Base-by-base conservation (phyloP, 2,888 invertebrate genomes). In the Drosophila anomelani region DNA sequence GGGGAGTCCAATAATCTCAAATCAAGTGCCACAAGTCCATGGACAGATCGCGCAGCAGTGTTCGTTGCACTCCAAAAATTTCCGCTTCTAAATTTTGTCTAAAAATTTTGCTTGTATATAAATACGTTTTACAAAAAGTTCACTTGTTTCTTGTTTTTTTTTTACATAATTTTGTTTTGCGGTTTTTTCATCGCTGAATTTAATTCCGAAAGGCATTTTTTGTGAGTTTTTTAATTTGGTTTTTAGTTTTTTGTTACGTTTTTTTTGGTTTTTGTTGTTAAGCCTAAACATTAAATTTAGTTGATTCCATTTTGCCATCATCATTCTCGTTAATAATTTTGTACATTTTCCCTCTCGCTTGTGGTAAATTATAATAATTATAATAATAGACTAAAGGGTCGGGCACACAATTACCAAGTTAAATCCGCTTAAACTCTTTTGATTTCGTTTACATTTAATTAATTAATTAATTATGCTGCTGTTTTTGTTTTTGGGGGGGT, bases 171-270 rank as follows among this genome's bases (percentile, higher is more conserved):
- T 79, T 82, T 59, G 76, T 79, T 71, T 74, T 74, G 69, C 57
- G 67, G 49, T 69, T 62, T 67, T 41, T 64, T 59, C 68, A 72
- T 84, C 83, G 90, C 90, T 91, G 90, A 91, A 91, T 91, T 91
- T 89, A 80, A 91, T 91, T 91, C 91, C 91, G 88, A 91, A 91
- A 91, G 91, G 91, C 91, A 91, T 85, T 91, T 91, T 91, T 90
- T 85, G 89, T 89, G 84, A 86, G 75, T 87, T 73, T 72, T 70
- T 34, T 60, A 75, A 74, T 64, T 69, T 70, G 5, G 9, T 34
- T 38, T 73, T 51, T 64, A 67, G 69, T 71, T 64, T 69, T 69
- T 71, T 49, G 46, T 71, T 59, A 46, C 66, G 15, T 15, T 2
- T n/a, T 85, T 79, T 78, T 72, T 72, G 60, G 26, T 71, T 77